These are phyloP conservation scores for Athalia rosae DNA, from an alignment of 2,888 invertebrate genomes.

Conservation along the genomic window DNA sequence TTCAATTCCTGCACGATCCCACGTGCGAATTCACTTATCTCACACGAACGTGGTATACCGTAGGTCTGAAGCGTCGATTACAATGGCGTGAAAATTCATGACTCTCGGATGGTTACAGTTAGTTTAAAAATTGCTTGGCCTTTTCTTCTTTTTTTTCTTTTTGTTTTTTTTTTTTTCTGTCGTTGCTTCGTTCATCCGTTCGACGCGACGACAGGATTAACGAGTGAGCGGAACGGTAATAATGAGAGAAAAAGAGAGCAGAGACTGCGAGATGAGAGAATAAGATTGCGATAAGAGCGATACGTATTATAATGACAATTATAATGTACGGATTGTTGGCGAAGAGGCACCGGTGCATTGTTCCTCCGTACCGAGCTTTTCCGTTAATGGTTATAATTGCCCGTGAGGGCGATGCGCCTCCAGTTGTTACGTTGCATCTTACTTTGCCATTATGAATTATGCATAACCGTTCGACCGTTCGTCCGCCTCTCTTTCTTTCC, in stretches of 20 bases:
- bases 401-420: constrained; percentile 56
- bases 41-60: no score
- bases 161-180: not conserved
- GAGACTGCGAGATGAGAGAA: constrained; percentile 9
- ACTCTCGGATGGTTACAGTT: constrained; percentile 24
- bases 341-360: constrained; percentile 29
- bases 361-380: constrained; percentile 55
- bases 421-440: constrained; percentile 47
- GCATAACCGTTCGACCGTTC: constrained; percentile 40
- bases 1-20: no score
- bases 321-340: constrained; percentile 26
- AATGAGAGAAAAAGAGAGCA: not conserved
- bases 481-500: constrained; percentile 14
- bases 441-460: constrained; percentile 53
- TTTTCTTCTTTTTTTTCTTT: no score
- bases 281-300: constrained; percentile 7
- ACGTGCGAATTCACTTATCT: no score
- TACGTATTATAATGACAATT: constrained; percentile 10
- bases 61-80: no score
- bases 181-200: not conserved
- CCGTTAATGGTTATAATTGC: constrained; percentile 65
- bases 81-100: not conserved
- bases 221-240: not conserved
- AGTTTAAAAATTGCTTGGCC: not conserved
- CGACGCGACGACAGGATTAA: not conserved